Evolutionary conservation across 1,140 invertebrate genomes (phyloP).

Genomic region (Aplysia californica): DNA sequence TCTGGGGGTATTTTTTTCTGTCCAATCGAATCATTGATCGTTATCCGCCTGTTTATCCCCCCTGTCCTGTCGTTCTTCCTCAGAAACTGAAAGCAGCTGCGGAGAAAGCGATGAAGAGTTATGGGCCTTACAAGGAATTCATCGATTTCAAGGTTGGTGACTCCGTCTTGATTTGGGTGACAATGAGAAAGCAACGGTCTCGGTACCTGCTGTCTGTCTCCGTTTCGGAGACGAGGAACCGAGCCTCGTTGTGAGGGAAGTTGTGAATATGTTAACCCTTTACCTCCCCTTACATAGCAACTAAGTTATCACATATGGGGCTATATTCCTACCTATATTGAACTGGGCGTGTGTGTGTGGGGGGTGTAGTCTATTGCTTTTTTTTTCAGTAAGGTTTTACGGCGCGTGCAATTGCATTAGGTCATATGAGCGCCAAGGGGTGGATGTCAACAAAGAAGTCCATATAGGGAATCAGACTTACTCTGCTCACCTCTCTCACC

Average conservation of each 20-base stretch:
- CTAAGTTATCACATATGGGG: neutral
- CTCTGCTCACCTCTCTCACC: too few species aligned
- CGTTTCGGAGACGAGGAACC: neutral
- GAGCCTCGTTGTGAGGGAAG: neutral
- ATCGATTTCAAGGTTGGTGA: conserved; percentile 25
- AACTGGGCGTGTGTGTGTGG: too few species aligned
- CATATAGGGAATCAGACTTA: too few species aligned
- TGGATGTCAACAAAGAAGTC: too few species aligned
- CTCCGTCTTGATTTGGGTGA: neutral
- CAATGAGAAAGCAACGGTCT: neutral
- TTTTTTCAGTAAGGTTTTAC: too few species aligned
- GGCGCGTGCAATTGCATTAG: too few species aligned
- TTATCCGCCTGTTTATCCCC: neutral
- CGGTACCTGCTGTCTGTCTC: neutral
- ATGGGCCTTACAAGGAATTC: conserved; percentile 24
- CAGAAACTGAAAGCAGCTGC: conserved; percentile 27
- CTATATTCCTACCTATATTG: neutral
- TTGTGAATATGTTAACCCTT: too few species aligned
- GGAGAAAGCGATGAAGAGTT: conserved; percentile 27
- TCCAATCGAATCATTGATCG: neutral
- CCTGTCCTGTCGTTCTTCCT: neutral
- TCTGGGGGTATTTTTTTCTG: neutral
- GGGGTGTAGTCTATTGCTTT: too few species aligned
- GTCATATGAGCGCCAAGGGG: too few species aligned
- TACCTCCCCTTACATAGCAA: neutral